Base-by-base conservation (phyloP, 2,797 vertebrate species). In the Ispidina picta region DNA sequence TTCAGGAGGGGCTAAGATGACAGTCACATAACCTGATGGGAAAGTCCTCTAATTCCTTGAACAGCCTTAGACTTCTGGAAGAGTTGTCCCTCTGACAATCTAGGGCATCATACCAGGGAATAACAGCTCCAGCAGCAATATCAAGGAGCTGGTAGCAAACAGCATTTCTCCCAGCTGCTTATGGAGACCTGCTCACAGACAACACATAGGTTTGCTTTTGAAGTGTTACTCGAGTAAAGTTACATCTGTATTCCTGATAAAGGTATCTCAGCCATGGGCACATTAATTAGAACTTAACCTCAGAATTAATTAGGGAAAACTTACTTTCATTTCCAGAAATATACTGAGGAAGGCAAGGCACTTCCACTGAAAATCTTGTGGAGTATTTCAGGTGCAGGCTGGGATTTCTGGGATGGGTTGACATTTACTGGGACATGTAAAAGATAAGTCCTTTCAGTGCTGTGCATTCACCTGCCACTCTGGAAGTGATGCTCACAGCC, bases 361-460 rank as follows among this genome's bases (percentile, higher is more conserved):
- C 19, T 55, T 58, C 41, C 8, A 65, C 10, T 16, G 2, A 41
- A 71, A 65, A 31, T 4, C 10, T 2, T 80, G n/a, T 41, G 25
- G 17, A 33, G 7, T 4, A 9, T 52, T 91, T 76, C n/a, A 55
- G 52, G 49, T 10, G 15, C 26, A 49, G 46, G 8, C 2, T 46
- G 12, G 37, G 15, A 26, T 70, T 85, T 78, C 31, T 70, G 84
- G 14, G 35, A 5, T 35, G 20, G 11, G 4, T 8, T 64, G 15
- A 4, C 4, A n/a, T 4, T 26, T 35, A 0, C 0, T 28, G 25
- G 49, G 23, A 18, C 19, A 18, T 0, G 0, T 43, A 10, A 33
- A 54, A 56, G 5, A 18, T 1, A 6, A 41, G 6, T 6, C 18
- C 25, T 82, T 33, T 29, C 52, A 43, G 31, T 25, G 31, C 46